Evolutionary conservation across 2,888 invertebrate species (phyloP).

Genomic region (Norana najaformis): DNA sequence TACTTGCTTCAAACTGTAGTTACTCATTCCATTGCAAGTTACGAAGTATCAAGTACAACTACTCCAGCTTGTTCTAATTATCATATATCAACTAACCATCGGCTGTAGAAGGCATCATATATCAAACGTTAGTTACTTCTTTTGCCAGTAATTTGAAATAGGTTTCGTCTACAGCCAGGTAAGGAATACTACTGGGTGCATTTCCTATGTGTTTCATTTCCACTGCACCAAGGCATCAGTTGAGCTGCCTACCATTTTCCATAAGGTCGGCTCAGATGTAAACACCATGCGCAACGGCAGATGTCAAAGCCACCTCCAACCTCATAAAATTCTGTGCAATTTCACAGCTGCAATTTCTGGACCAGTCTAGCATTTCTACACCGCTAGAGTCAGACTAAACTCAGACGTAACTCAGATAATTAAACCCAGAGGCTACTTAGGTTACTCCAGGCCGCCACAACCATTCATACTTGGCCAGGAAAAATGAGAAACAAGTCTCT

Average conservation of each 20-base stretch:
- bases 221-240: not conserved
- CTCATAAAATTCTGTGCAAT: constrained; percentile 5
- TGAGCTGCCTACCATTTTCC: constrained; percentile 5
- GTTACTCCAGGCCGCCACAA: not conserved
- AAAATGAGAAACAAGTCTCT: not conserved
- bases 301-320: not conserved
- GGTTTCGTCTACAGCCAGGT: not conserved
- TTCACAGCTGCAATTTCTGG: not conserved
- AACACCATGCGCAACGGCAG: not conserved
- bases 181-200: not conserved
- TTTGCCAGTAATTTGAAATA: not conserved
- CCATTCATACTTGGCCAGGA: constrained; percentile 7
- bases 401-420: constrained; percentile 2
- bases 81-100: not conserved
- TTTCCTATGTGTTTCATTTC: not conserved
- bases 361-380: not conserved
- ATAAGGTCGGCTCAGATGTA: not conserved
- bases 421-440: not conserved
- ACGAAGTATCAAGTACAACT: not conserved
- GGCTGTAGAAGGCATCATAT: not conserved
- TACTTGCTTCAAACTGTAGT: not conserved
- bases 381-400: not conserved
- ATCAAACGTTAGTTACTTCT: not conserved
- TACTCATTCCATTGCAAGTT: not conserved
- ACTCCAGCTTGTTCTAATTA: not conserved